These are phyloP conservation scores for Yponomeuta plumbellus DNA, from an alignment of 2,888 invertebrate species.

Conservation along the genomic window DNA sequence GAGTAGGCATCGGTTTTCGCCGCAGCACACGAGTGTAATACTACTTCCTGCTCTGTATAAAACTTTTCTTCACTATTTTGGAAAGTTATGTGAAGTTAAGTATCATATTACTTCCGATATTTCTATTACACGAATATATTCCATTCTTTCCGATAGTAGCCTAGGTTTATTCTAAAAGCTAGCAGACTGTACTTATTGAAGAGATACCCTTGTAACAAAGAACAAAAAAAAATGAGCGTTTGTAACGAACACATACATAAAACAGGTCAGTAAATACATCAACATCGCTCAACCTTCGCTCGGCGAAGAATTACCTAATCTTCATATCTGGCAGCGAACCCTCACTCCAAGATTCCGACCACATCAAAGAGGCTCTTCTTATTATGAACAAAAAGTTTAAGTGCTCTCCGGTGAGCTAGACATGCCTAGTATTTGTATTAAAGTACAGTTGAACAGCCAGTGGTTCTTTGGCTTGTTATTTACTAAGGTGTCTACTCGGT, in stretches of 20 bases:
- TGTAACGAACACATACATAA: neutral
- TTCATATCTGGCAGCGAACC: constrained; percentile 16
- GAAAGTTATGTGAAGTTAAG: too few relatives aligned
- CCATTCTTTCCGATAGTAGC: too few relatives aligned
- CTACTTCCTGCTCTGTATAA: too few relatives aligned
- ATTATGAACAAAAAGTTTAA: neutral
- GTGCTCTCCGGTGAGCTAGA: neutral
- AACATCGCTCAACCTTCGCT: neutral
- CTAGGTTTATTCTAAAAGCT: too few relatives aligned
- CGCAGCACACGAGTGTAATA: too few relatives aligned
- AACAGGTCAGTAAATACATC: neutral
- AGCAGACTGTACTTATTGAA: too few relatives aligned
- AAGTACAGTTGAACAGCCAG: neutral
- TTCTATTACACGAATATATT: too few relatives aligned
- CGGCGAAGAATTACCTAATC: constrained; percentile 13
- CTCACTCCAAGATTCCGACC: constrained; percentile 19
- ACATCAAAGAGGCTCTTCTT: constrained; percentile 1
- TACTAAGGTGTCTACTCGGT: neutral
- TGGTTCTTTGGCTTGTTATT: neutral
- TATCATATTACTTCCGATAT: too few relatives aligned
- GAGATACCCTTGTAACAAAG: too few relatives aligned
- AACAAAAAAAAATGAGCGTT: too few relatives aligned
- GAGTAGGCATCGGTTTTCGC: too few relatives aligned
- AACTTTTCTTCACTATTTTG: too few relatives aligned
- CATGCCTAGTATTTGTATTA: neutral